Evolutionary conservation across 2,888 invertebrate genomes (phyloP).

Genomic region (Lasiommata megera): DNA sequence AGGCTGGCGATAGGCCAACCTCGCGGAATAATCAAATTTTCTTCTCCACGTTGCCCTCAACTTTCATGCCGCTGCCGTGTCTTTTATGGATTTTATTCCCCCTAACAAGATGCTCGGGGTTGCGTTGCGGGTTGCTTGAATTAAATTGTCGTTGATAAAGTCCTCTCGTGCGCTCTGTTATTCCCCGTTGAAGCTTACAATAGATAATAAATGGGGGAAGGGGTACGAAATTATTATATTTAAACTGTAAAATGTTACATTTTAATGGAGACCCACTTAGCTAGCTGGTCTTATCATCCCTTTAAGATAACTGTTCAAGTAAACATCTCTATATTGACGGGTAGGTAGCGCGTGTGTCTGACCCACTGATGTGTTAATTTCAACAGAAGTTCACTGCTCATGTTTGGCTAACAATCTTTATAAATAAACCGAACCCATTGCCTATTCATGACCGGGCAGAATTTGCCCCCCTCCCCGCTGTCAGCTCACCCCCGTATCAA

Average conservation of each 20-base stretch:
- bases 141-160: constrained; percentile 77
- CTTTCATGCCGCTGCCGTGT: constrained; percentile 62
- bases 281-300: not conserved
- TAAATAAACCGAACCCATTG: constrained; percentile 81
- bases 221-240: constrained; percentile 29
- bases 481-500: constrained; percentile 76
- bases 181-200: constrained; percentile 47
- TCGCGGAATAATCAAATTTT: constrained; percentile 80
- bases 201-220: constrained; percentile 38
- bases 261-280: constrained; percentile 9
- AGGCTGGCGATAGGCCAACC: constrained; percentile 78
- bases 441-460: constrained; percentile 81
- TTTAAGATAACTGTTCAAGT: not conserved
- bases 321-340: not conserved
- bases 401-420: constrained; percentile 76
- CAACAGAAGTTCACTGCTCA: constrained; percentile 68
- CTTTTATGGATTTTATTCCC: constrained; percentile 78
- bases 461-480: constrained; percentile 66
- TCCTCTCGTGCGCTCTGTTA: constrained; percentile 56
- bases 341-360: not conserved
- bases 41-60: constrained; percentile 59
- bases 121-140: constrained; percentile 68
- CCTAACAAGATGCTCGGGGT: constrained; percentile 73
- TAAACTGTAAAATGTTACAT: constrained; percentile 6
- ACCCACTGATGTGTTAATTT: constrained; percentile 62